Evolutionary conservation across 2,888 invertebrate genomes (phyloP).

Genomic region (Laothoe populi): DNA sequence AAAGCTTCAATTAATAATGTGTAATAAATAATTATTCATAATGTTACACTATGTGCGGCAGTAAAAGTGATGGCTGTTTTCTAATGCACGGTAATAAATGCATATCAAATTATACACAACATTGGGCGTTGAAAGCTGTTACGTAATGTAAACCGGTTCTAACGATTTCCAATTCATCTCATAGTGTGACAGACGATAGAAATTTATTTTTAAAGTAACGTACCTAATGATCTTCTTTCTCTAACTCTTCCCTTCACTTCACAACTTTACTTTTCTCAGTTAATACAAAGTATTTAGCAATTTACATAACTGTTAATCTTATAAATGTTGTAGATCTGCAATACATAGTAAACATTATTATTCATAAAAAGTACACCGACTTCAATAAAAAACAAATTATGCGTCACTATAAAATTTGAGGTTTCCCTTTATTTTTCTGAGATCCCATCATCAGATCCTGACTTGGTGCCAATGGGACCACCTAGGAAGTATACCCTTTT

Average conservation of each 20-base stretch:
- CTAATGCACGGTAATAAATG: slow-evolving; percentile 33
- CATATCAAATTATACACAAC: slow-evolving; percentile 19
- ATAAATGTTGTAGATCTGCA: too few relatives aligned
- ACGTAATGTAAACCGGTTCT: slow-evolving; percentile 5
- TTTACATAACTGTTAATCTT: neutral
- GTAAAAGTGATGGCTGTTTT: slow-evolving; percentile 38
- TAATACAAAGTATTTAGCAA: neutral
- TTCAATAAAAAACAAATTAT: too few relatives aligned
- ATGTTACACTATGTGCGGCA: slow-evolving; percentile 32
- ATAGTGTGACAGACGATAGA: slow-evolving; percentile 6
- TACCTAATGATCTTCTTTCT: neutral
- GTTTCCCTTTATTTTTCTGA: too few relatives aligned
- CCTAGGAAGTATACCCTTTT: too few relatives aligned
- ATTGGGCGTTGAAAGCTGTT: slow-evolving; percentile 1
- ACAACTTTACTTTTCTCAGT: neutral
- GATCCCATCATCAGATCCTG: too few relatives aligned
- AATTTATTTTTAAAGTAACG: slow-evolving; percentile 18
- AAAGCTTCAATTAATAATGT: slow-evolving; percentile 58
- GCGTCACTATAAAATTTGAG: too few relatives aligned
- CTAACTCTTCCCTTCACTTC: neutral
- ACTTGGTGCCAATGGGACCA: too few relatives aligned
- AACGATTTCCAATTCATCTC: slow-evolving; percentile 20
- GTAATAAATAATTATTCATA: slow-evolving; percentile 37
- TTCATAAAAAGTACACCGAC: too few relatives aligned
- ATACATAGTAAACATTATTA: neutral